Evolutionary conservation across 2,113 vertebrate genomes (phyloP).

Genomic region (Prinia subflava): DNA sequence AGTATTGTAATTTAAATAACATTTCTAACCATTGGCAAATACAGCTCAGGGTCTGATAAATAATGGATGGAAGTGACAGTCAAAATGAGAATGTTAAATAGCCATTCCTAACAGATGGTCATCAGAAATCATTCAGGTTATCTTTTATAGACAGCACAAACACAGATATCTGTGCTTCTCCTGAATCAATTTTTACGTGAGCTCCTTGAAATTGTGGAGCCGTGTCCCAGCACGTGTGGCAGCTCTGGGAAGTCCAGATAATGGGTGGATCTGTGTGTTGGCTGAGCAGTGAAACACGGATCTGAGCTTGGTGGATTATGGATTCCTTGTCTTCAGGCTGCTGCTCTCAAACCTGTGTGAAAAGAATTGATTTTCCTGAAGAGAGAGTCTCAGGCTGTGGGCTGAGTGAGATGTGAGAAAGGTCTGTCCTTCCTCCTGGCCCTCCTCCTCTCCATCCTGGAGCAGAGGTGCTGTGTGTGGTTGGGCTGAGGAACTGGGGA

Average conservation of each 20-base stretch:
- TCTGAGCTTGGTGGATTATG: background rate
- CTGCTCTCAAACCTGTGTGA: background rate
- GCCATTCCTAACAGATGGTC: background rate
- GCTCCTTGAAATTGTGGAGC: background rate
- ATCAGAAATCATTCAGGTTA: background rate
- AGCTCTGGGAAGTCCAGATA: background rate
- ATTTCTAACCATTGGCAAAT: background rate
- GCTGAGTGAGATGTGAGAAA: background rate
- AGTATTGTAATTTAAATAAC: background rate
- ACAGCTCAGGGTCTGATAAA: background rate
- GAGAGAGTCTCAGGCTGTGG: background rate
- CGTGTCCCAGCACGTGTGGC: background rate
- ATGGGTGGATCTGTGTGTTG: background rate
- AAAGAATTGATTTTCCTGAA: background rate
- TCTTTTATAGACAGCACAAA: background rate
- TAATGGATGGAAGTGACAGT: background rate
- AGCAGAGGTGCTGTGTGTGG: background rate
- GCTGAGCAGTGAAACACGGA: rapidly evolving
- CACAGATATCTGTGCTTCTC: background rate
- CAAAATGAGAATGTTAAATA: background rate
- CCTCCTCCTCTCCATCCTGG: background rate
- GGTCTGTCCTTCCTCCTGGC: background rate
- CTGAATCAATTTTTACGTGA: background rate
- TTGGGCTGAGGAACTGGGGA: background rate
- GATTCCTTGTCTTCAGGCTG: background rate